These are phyloP conservation scores for Cydia fagiglandana DNA, from an alignment of 1,140 invertebrate species.

Conservation along the genomic window DNA sequence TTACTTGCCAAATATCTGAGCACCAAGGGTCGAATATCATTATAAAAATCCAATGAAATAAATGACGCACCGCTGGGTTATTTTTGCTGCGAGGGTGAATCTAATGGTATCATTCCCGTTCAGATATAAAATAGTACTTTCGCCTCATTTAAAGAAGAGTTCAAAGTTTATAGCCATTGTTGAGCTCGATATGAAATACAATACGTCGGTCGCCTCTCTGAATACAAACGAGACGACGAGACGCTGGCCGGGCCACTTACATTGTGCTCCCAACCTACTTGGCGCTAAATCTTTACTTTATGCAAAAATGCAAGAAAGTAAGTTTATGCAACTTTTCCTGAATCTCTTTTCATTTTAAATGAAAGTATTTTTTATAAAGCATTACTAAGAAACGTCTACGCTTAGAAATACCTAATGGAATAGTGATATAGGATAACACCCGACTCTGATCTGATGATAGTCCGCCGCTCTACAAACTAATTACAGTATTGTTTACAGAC, in stretches of 20 bases:
- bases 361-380: conserved; percentile 28
- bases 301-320: conserved; percentile 52
- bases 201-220: conserved; percentile 45
- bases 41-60: neutral
- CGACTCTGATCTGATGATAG: too few relatives aligned
- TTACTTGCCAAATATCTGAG: too few relatives aligned
- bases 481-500: too few relatives aligned
- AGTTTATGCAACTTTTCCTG: conserved; percentile 38
- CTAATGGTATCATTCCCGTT: neutral
- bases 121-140: conserved; percentile 17
- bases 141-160: conserved; percentile 21
- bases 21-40: too few relatives aligned
- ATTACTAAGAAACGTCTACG: neutral
- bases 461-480: too few relatives aligned
- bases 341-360: conserved; percentile 39
- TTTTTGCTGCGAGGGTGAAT: neutral
- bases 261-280: conserved; percentile 62
- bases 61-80: neutral
- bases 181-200: conserved; percentile 35
- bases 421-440: too few relatives aligned
- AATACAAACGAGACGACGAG: conserved; percentile 55
- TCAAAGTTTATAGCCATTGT: conserved; percentile 9
- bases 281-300: conserved; percentile 54
- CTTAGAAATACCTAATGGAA: neutral
- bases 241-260: conserved; percentile 42